Percentiles rank a stretch among this genome's conserved stretches.
phyloP scores from a whole-genome alignment of 2,113 vertebrate genomes.

The Muscicapa adusta region DNA sequence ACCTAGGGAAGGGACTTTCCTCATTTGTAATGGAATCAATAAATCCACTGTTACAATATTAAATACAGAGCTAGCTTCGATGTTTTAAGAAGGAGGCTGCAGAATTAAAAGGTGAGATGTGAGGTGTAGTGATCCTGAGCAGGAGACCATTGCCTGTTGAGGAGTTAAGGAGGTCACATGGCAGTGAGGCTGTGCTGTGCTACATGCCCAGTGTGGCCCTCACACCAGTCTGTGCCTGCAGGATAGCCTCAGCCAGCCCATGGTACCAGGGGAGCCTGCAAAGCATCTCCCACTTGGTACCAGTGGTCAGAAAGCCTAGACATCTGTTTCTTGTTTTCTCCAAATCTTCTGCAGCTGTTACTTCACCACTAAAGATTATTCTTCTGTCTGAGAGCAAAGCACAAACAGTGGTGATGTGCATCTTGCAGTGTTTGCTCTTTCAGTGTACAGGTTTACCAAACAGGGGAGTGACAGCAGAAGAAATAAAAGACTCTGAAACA shows the following conservation, averaged over 20 bases:
- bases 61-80: not conserved
- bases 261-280: not conserved
- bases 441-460: not conserved
- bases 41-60: not conserved
- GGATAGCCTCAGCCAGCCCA: not conserved
- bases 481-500: not conserved
- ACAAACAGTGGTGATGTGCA: no score
- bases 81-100: not conserved
- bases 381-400: not conserved
- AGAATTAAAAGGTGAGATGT: not conserved
- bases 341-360: not conserved
- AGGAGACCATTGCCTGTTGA: not conserved
- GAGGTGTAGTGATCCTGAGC: not conserved
- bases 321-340: not conserved
- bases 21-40: not conserved
- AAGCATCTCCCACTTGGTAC: not conserved
- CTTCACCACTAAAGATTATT: not conserved
- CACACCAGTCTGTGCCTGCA: not conserved
- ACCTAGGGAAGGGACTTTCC: not conserved
- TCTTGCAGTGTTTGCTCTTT: not conserved
- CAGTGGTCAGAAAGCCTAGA: not conserved
- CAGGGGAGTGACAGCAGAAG: not conserved
- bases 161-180: not conserved
- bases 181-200: not conserved
- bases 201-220: not conserved